Evolutionary conservation across 2,797 vertebrate species (phyloP).

Genomic region (Nannoperca australis): DNA sequence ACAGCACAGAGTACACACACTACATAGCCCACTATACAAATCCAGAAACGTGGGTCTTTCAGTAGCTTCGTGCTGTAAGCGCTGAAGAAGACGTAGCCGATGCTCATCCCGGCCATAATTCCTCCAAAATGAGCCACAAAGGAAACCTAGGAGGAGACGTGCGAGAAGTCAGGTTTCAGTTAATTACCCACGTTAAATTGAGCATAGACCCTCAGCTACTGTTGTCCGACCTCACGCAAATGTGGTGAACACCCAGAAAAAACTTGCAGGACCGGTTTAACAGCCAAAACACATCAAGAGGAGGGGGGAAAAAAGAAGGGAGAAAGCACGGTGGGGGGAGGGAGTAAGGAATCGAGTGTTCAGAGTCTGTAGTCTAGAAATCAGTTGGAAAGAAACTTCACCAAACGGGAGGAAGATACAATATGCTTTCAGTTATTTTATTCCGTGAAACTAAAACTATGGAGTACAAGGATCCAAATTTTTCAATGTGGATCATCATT

Average conservation of each 20-base stretch:
- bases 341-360: background rate
- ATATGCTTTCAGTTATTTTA: background rate
- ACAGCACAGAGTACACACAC: conserved; percentile 88
- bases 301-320: background rate
- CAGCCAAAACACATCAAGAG: conserved; percentile 1
- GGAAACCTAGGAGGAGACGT: conserved; percentile 85
- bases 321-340: background rate
- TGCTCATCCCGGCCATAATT: conserved; percentile 91
- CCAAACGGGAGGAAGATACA: background rate
- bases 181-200: background rate
- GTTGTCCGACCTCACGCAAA: conserved; percentile 1
- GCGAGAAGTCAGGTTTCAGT: conserved; percentile 1
- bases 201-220: background rate
- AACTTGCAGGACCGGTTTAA: conserved; percentile 47
- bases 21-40: conserved; percentile 87
- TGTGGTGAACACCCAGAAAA: background rate
- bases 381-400: background rate
- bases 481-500: background rate
- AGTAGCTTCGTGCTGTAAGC: conserved; percentile 89
- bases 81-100: conserved; percentile 94
- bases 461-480: background rate
- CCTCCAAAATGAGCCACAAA: conserved; percentile 94
- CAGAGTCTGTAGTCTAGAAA: background rate
- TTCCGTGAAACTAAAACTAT: background rate
- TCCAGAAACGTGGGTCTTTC: conserved; percentile 92